Base-by-base conservation (phyloP, 2,888 invertebrate species). In the Rutpela maculata region DNA sequence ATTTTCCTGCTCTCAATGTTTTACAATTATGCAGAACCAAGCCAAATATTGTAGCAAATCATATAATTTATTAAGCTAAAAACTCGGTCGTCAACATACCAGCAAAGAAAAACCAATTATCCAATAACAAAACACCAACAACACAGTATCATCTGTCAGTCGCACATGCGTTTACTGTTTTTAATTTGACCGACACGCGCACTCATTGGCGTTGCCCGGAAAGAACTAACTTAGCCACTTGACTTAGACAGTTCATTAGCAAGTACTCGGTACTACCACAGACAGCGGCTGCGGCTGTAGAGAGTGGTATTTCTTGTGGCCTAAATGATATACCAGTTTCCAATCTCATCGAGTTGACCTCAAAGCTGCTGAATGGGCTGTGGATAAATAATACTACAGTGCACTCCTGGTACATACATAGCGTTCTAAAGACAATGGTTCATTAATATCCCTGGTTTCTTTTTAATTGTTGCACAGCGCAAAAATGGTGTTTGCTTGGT, bases 281-380 rank as follows among this genome's bases (percentile, higher is more conserved):
- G 72, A 63, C 72, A 9, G 35, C 22, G n/a, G 26, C 70, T 35
- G 35, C 22, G n/a, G 26, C 70, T 35, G 68, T 67, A 72, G 77
- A 77, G 77, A 77, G 73, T 77, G 77, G 77, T 74, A 74, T 70
- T 70, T 74, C 74, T 74, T 74, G 62, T 77, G 77, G 77, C 77
- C 77, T 77, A 74, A 77, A 63, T 66, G 43, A 67, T 73, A 72
- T 68, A 68, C 72, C 74, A 74, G 77, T 77, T 77, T 74, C 74
- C 74, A 74, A 76, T 76, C 76, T 71, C 66, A 65, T 66, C 76
- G 67, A 71, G 66, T 56, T 76, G 76, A 76, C 76, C 76, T 70
- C 76, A 76, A 76, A 60, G 68, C 35, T 38, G n/a, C 62, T 31
- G 72, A 72, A 69, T 69, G 69, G 57, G 35, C 19, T 31, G 35